A percentile compares a stretch with the other conserved stretches of the same genome.
phyloP scores from a whole-genome alignment of 2,888 invertebrate species.

The Pecten maximus region DNA sequence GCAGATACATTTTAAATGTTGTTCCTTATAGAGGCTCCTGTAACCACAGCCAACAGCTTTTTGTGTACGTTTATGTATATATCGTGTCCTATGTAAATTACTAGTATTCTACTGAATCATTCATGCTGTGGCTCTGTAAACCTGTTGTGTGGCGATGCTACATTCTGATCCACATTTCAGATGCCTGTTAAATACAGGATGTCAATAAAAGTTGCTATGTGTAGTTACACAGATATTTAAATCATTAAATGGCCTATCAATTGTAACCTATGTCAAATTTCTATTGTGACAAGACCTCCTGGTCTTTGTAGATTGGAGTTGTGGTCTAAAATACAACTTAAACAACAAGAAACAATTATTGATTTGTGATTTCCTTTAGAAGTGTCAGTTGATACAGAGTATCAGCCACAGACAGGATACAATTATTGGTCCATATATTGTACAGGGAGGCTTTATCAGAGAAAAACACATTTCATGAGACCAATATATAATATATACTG shows the following conservation, averaged over 20 bases:
- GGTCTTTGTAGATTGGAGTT: neutral
- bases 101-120: neutral
- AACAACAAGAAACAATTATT: conserved; percentile 5
- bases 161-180: neutral
- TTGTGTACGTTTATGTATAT: neutral
- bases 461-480: neutral
- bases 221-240: neutral
- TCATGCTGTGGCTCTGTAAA: neutral
- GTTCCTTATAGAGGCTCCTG: neutral
- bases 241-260: neutral
- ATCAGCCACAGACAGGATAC: neutral
- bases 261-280: neutral
- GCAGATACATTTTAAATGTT: neutral
- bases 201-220: neutral
- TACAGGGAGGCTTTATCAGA: neutral
- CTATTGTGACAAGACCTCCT: neutral
- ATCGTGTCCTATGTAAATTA: neutral
- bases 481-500: neutral
- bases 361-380: conserved; percentile 27
- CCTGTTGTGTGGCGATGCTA: neutral
- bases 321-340: neutral
- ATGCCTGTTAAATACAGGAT: neutral
- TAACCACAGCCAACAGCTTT: too few species aligned
- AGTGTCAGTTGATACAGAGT: neutral
- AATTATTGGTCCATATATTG: neutral